Evolutionary conservation across 2,888 invertebrate species (phyloP).

Genomic region (Yponomeuta cagnagella): DNA sequence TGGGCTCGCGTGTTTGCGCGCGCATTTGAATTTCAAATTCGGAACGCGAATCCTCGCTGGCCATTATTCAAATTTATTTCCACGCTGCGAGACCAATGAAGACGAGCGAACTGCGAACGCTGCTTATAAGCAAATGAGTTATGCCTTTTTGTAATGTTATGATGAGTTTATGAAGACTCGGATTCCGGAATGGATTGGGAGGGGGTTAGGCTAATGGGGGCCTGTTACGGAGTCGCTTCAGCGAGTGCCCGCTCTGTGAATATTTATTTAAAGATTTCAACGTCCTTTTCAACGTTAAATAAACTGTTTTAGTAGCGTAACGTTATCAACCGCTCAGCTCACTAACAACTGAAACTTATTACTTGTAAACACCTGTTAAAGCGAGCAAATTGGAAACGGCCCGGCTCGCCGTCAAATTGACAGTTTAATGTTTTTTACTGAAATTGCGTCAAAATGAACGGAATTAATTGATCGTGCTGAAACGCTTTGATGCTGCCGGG

Average conservation of each 20-base stretch:
- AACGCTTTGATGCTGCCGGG: neutral
- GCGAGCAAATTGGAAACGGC: neutral
- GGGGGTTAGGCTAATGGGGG: neutral
- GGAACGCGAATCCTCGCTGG: constrained; percentile 20
- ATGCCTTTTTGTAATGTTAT: constrained; percentile 8
- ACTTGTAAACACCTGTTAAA: neutral
- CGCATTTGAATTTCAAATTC: constrained; percentile 32
- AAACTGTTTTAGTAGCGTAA: neutral
- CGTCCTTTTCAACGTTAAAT: neutral
- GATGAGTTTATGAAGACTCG: constrained; percentile 9
- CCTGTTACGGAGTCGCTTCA: neutral
- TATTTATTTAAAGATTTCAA: neutral
- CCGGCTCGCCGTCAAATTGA: neutral
- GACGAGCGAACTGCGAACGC: constrained; percentile 13
- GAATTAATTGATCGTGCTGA: neutral
- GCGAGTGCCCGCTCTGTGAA: neutral
- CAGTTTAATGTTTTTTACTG: neutral
- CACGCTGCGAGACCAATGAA: constrained; percentile 25
- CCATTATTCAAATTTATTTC: constrained; percentile 32
- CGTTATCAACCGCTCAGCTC: neutral
- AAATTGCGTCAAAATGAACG: neutral
- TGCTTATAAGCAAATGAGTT: constrained; percentile 14
- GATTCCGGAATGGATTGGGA: neutral
- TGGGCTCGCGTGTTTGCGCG: constrained; percentile 17
- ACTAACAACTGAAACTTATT: neutral